Percentiles rank a stretch among this genome's conserved stretches.
Evolutionary conservation across 1,140 invertebrate genomes (phyloP).

Genomic region (Pemphigus obesinymphae): DNA sequence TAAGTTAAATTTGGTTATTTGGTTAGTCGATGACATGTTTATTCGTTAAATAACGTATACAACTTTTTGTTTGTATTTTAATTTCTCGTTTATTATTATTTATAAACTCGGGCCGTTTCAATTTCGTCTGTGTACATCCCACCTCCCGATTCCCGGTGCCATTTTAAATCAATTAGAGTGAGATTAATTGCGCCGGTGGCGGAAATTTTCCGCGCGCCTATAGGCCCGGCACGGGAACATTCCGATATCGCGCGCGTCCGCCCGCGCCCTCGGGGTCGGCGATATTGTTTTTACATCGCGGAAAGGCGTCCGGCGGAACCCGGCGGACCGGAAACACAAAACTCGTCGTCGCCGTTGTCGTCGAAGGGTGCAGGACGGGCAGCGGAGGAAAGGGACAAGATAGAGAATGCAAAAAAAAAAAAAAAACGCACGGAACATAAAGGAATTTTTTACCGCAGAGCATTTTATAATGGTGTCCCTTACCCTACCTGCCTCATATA

Average conservation of each 20-base stretch:
- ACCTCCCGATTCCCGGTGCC: not conserved
- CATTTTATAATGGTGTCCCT: constrained; percentile 5
- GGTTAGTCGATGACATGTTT: too few relatives aligned
- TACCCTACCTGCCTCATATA: not conserved
- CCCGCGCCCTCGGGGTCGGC: not conserved
- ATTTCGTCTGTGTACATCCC: not conserved
- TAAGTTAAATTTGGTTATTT: too few relatives aligned
- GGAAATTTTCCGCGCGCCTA: not conserved
- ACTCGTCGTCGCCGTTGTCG: not conserved
- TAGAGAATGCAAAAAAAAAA: not conserved
- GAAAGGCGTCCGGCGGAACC: not conserved
- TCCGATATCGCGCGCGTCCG: not conserved
- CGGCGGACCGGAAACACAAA: constrained; percentile 1
- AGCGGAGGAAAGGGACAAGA: too few relatives aligned
- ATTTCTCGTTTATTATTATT: not conserved
- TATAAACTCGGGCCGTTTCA: not conserved
- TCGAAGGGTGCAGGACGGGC: not conserved
- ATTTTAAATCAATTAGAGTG: constrained; percentile 33
- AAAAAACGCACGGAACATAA: not conserved
- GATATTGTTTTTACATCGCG: constrained; percentile 6
- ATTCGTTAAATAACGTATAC: too few relatives aligned
- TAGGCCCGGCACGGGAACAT: not conserved
- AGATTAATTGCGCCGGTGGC: constrained; percentile 4
- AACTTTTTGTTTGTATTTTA: not conserved
- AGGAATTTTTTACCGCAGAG: not conserved